phyloP scores from a whole-genome alignment of 2,797 vertebrate species.

The Margarornis squamiger region DNA sequence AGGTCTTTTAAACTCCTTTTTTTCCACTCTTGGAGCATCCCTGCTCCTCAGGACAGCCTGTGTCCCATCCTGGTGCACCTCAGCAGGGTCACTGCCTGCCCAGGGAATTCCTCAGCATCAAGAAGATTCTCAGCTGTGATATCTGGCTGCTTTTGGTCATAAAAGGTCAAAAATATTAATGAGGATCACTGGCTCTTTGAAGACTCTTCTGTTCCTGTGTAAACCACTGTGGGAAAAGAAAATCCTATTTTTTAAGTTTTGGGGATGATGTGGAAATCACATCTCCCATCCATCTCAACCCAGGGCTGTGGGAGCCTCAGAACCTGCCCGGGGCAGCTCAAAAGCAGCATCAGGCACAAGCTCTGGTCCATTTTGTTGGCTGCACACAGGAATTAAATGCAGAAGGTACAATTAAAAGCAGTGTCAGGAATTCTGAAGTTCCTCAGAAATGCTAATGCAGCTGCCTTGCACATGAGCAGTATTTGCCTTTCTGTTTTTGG shows the following conservation, averaged over 20 bases:
- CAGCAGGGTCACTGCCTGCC: not conserved
- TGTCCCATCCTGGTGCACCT: not conserved
- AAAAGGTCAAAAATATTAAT: not conserved
- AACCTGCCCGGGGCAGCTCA: not conserved
- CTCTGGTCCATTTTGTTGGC: not conserved
- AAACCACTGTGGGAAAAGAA: not conserved
- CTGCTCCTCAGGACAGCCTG: not conserved
- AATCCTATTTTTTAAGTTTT: not conserved
- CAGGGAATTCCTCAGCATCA: not conserved
- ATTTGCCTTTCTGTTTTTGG: constrained; percentile 48
- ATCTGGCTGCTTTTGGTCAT: not conserved
- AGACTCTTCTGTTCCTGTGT: not conserved
- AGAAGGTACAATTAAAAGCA: constrained; percentile 8
- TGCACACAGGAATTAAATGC: not conserved
- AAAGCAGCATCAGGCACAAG: not conserved
- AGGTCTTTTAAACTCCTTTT: not conserved
- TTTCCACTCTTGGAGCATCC: not conserved
- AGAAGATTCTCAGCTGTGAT: not conserved
- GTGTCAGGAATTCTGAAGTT: not conserved
- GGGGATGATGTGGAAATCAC: not conserved
- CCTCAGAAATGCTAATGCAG: constrained; percentile 42
- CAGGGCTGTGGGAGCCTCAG: not conserved
- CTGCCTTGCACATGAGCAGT: constrained; percentile 33
- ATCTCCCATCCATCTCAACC: accelerated
- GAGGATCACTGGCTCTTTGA: not conserved